phyloP scores from a whole-genome alignment of 2,797 vertebrate species.

The Chanos chanos region DNA sequence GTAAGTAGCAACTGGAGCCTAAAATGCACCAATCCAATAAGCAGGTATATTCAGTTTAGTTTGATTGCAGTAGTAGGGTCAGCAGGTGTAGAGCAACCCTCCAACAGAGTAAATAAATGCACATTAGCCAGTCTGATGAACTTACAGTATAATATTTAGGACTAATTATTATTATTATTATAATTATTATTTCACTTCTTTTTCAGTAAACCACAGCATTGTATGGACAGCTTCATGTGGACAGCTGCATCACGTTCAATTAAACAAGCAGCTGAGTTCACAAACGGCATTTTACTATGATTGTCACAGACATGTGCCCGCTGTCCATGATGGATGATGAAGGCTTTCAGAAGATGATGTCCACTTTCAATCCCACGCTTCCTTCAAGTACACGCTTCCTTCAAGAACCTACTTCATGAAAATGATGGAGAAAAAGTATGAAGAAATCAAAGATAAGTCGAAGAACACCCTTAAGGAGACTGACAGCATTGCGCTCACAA shows the following conservation, averaged over 20 bases:
- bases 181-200: slow-evolving; percentile 9
- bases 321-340: slow-evolving; percentile 26
- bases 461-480: not conserved
- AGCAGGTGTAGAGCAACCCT: too few relatives aligned
- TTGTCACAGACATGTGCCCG: slow-evolving; percentile 17
- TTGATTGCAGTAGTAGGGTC: not conserved
- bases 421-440: slow-evolving; percentile 10
- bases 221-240: not conserved
- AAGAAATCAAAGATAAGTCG: slow-evolving; percentile 5
- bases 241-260: slow-evolving; percentile 1
- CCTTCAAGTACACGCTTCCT: slow-evolving; percentile 9
- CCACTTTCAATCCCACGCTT: slow-evolving; percentile 22
- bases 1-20: too few relatives aligned
- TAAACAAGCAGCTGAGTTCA: slow-evolving; percentile 20
- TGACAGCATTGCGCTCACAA: slow-evolving; percentile 19
- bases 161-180: not conserved
- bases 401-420: slow-evolving; percentile 24
- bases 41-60: too few relatives aligned
- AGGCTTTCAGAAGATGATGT: slow-evolving; percentile 23
- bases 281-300: slow-evolving; percentile 24
- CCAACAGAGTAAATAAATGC: not conserved
- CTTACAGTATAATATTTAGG: not conserved
- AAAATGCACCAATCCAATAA: too few relatives aligned
- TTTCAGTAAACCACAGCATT: slow-evolving; percentile 17
- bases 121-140: not conserved